Evolutionary conservation across 2,888 invertebrate species (phyloP), one percentile per base, ranked within the genome.

Genomic region (Parasteatoda lunata): DNA sequence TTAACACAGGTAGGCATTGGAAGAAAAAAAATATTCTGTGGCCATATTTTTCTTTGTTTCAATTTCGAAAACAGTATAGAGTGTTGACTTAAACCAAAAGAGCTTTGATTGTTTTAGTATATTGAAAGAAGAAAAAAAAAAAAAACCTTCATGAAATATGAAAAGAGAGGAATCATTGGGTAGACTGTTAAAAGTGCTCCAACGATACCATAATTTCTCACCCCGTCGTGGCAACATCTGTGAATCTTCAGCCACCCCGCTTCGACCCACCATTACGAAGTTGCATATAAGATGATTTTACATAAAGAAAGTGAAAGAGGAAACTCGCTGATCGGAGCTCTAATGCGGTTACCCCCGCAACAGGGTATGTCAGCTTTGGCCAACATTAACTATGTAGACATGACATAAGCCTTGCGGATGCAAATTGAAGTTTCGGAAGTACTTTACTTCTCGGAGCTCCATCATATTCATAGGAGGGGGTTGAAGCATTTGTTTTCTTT

Each of bases 331-430:
- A 82, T 88, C 82, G 83, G 83, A 78, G 78, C 78, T 70, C 78
- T 88, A 88, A 88, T 88, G 83, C 78, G 75, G 87, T 88, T 88
- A 88, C 87, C 77, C 82, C 78, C 82, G 72, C 70, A 52, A 59
- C 48, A 69, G 13, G 70, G 81, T 68, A 82, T 82, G 87, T 88
- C 87, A 88, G 87, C 78, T 88, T 88, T 66, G 68, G 87, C 78
- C 82, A 83, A 88, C 87, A 88, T 88, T 88, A 88, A 88, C 82
- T 88, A 83, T 88, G 83, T 83, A 88, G 87, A 88, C 87, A 88
- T 88, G 87, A 88, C 87, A 88, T 88, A 88, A 88, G 78, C 87
- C 87, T 13, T 73, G 87, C 13, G 64, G 87, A 88, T 88, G 87
- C 87, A 88, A 88, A 88, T 88, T 88, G 87, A 88, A 83, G 87